Conservation (phyloP, 2,113 vertebrate species). For the Poeciliopsis turrubarensis region DNA sequence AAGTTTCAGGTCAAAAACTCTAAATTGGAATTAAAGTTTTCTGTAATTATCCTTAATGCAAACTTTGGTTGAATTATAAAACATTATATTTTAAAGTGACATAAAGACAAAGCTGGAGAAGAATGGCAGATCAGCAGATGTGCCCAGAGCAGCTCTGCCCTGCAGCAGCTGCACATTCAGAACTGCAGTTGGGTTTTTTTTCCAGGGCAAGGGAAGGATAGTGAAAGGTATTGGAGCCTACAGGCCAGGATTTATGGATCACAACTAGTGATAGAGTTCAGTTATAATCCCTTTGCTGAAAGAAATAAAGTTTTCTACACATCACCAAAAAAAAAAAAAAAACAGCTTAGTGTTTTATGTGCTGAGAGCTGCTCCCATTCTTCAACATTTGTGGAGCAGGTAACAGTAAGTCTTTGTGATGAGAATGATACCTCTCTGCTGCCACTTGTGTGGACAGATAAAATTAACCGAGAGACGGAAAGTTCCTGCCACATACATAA, state of each 20-base stretch:
- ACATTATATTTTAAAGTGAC: background rate
- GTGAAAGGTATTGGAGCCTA: background rate
- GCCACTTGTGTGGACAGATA: conserved; percentile 37
- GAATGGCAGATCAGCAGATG: no score
- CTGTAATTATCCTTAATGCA: no score
- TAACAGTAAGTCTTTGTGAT: conserved; percentile 20
- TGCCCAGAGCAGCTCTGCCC: background rate
- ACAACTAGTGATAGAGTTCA: background rate
- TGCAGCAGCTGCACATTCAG: background rate
- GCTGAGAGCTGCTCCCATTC: background rate
- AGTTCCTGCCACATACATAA: conserved; percentile 67
- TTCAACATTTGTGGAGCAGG: conserved; percentile 11
- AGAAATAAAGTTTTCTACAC: background rate
- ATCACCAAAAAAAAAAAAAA: conserved; percentile 29
- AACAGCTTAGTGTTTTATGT: background rate
- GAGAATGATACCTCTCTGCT: background rate
- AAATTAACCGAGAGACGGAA: conserved; percentile 35
- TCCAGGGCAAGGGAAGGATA: background rate
- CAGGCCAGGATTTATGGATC: background rate
- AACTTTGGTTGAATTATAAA: no score
- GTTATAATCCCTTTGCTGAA: background rate
- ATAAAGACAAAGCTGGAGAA: background rate
- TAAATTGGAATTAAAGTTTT: no score
- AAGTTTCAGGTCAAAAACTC: no score
- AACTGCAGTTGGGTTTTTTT: background rate